Evolutionary conservation across 2,113 vertebrate species (phyloP).

Genomic region (Melanotaenia duboulayi): DNA sequence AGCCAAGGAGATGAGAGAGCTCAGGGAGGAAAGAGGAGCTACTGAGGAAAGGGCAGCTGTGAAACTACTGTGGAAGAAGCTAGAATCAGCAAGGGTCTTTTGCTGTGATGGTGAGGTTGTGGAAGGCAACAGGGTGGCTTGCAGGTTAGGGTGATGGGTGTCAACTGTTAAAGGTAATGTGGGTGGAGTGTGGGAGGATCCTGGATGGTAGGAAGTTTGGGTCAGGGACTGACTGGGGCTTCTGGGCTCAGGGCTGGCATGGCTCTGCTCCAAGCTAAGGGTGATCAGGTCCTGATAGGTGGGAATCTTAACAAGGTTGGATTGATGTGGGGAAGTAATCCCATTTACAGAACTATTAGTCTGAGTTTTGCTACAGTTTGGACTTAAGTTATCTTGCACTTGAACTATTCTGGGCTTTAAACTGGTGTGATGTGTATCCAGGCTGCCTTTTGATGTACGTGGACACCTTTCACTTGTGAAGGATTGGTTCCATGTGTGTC

Average conservation of each 20-base stretch:
- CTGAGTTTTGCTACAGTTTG: conserved; percentile 30
- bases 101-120: conserved; percentile 18
- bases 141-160: conserved; percentile 54
- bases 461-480: conserved; percentile 53
- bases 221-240: conserved; percentile 60
- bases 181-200: conserved; percentile 74
- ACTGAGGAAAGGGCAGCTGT: conserved; percentile 77
- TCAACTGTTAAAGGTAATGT: conserved; percentile 70
- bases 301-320: conserved; percentile 48
- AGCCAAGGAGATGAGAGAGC: conserved; percentile 48
- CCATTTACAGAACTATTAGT: conserved; percentile 20
- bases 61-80: conserved; percentile 78
- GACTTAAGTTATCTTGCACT: conserved; percentile 30
- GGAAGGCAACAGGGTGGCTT: conserved; percentile 31
- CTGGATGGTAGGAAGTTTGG: conserved; percentile 79
- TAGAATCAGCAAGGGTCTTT: conserved; percentile 46
- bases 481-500: conserved; percentile 55
- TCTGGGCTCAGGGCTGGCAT: background rate
- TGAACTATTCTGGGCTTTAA: conserved; percentile 11
- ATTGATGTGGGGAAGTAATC: conserved; percentile 7
- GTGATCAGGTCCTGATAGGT: conserved; percentile 63
- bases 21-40: conserved; percentile 68
- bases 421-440: conserved; percentile 18
- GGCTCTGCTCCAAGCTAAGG: conserved; percentile 47
- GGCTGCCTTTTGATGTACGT: conserved; percentile 73